Conservation (phyloP, 2,797 vertebrate species). For the Kryptopterus vitreolus region DNA sequence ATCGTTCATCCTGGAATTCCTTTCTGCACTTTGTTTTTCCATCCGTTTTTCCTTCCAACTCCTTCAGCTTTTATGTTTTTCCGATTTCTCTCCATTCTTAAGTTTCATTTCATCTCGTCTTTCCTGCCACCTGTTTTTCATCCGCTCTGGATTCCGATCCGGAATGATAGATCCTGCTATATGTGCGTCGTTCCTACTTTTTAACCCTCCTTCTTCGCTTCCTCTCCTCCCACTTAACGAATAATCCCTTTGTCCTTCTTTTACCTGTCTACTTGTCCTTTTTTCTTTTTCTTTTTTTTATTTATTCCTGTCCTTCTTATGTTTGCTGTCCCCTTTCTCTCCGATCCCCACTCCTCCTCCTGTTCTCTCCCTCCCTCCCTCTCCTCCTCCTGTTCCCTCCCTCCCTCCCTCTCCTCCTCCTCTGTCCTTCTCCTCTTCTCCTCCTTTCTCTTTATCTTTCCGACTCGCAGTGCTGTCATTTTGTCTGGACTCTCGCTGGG, state of each 20-base stretch:
- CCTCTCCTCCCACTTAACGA: not conserved
- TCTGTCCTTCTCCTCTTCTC: constrained; percentile 6
- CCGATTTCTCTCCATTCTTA: constrained; percentile 23
- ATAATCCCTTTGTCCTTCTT: constrained; percentile 3
- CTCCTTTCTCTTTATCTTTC: constrained; percentile 1
- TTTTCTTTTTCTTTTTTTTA: not conserved
- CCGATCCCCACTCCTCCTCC: not conserved
- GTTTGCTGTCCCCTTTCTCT: not conserved
- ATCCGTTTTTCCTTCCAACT: constrained; percentile 7
- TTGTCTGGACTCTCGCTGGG: constrained; percentile 93
- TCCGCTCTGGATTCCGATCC: constrained; percentile 34
- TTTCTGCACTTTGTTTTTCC: constrained; percentile 18
- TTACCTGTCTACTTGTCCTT: not conserved
- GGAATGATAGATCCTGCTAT: constrained; percentile 55
- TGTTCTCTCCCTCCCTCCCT: not conserved
- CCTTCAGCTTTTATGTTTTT: constrained; percentile 1
- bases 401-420: not conserved
- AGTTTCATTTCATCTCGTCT: constrained; percentile 25
- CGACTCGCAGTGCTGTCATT: constrained; percentile 86
- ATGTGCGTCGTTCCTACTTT: constrained; percentile 53
- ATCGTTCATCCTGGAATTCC: constrained; percentile 38
- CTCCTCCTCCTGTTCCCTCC: not conserved
- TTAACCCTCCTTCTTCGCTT: constrained; percentile 29
- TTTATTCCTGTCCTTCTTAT: not conserved
- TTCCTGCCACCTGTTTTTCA: constrained; percentile 21